Conservation (phyloP, 1,140 invertebrate species). For the Venturia canescens region DNA sequence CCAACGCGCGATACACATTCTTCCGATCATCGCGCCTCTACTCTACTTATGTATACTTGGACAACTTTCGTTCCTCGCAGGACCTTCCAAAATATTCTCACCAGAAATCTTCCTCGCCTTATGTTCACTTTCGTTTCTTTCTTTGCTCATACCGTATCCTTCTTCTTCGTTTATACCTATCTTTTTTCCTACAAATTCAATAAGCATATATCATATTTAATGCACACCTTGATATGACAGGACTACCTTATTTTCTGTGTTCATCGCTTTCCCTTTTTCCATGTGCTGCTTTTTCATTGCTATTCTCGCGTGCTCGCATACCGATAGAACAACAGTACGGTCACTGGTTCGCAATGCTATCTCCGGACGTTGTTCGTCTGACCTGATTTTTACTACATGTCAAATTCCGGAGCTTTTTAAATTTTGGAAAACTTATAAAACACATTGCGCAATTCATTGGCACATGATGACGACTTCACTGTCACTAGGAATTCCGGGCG, state of each 20-base stretch:
- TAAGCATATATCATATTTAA: slow-evolving; percentile 74
- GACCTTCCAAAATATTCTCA: slow-evolving; percentile 26
- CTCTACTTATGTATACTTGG: slow-evolving; percentile 21
- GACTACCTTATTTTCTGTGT: slow-evolving; percentile 50
- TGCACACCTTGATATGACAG: slow-evolving; percentile 63
- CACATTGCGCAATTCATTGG: too few species aligned
- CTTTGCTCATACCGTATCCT: slow-evolving; percentile 25
- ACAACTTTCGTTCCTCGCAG: background rate
- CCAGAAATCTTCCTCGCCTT: slow-evolving; percentile 1
- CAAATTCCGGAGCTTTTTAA: too few species aligned
- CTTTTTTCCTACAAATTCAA: slow-evolving; percentile 73
- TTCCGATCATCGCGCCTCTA: slow-evolving; percentile 49
- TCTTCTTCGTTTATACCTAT: slow-evolving; percentile 38
- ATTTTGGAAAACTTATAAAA: too few species aligned
- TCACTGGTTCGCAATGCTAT: too few species aligned
- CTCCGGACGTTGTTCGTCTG: too few species aligned
- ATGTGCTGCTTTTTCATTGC: background rate
- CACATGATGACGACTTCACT: too few species aligned
- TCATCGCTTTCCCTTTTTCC: slow-evolving; percentile 29
- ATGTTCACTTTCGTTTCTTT: background rate
- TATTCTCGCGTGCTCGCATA: background rate
- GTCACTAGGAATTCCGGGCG: too few species aligned
- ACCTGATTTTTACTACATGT: too few species aligned
- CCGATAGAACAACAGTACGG: too few species aligned
- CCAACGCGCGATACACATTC: slow-evolving; percentile 46